Conservation (phyloP, 2,888 invertebrate genomes). For the Chorisops tibialis region DNA sequence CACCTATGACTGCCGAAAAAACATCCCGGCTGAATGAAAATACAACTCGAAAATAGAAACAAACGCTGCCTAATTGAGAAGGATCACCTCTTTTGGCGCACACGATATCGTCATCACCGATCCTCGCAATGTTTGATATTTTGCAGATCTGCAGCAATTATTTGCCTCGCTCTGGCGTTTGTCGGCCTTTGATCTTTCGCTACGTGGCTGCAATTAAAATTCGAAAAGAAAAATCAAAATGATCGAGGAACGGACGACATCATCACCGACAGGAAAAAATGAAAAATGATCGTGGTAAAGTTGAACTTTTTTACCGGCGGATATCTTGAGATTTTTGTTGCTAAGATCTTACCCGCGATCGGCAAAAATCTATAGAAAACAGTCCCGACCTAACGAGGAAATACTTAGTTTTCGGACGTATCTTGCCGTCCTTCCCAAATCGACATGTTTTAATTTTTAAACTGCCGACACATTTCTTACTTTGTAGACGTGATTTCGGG, state of each 20-base stretch:
- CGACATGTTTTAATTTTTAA: slow-evolving; percentile 25
- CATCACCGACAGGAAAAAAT: slow-evolving; percentile 15
- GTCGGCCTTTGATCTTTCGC: slow-evolving; percentile 9
- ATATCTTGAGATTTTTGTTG: not conserved
- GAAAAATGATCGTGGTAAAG: slow-evolving; percentile 23
- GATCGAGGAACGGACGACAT: slow-evolving; percentile 5
- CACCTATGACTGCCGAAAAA: not conserved
- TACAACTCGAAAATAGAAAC: slow-evolving; percentile 25
- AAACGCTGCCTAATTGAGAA: slow-evolving; percentile 15
- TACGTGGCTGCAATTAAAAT: slow-evolving; percentile 20
- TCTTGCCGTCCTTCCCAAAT: not conserved
- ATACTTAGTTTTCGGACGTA: not conserved
- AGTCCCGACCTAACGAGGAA: too few relatives aligned
- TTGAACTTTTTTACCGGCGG: slow-evolving; percentile 6
- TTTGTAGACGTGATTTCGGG: slow-evolving; percentile 10
- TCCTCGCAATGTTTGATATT: slow-evolving; percentile 15
- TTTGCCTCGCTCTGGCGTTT: too few relatives aligned
- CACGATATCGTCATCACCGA: slow-evolving; percentile 5
- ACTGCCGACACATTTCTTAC: slow-evolving; percentile 23
- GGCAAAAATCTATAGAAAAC: not conserved
- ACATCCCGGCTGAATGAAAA: slow-evolving; percentile 17
- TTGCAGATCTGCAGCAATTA: slow-evolving; percentile 1
- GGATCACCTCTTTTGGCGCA: slow-evolving; percentile 25
- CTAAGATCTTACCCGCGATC: not conserved
- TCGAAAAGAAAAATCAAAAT: slow-evolving; percentile 18